A percentile compares a stretch with the other conserved stretches of the same genome.
These are phyloP conservation scores for Micrasema longulum DNA, from an alignment of 1,140 invertebrate genomes.

Conservation along the genomic window DNA sequence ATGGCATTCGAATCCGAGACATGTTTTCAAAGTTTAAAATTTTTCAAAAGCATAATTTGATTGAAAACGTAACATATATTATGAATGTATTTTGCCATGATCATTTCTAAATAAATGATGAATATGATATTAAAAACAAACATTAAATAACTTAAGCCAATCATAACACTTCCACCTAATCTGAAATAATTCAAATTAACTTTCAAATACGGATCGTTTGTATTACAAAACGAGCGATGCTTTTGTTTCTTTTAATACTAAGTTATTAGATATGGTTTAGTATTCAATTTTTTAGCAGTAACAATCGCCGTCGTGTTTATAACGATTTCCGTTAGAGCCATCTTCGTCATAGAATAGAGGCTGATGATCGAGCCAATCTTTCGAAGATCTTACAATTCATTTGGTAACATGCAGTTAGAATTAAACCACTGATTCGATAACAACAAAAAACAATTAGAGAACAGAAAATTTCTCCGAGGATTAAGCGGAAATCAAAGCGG, in stretches of 20 bases:
- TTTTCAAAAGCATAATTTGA: too few relatives aligned
- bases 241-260: neutral
- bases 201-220: too few relatives aligned
- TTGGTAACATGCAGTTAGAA: slow-evolving; percentile 33
- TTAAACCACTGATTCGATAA: slow-evolving; percentile 2
- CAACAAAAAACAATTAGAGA: slow-evolving; percentile 21
- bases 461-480: neutral
- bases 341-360: slow-evolving; percentile 25
- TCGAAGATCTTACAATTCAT: slow-evolving; percentile 4
- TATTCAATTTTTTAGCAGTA: too few relatives aligned
- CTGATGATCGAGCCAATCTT: neutral
- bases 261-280: neutral
- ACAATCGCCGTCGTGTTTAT: too few relatives aligned
- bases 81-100: neutral
- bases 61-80: too few relatives aligned
- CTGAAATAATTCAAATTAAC: too few relatives aligned
- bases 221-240: neutral
- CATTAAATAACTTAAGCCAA: slow-evolving; percentile 18
- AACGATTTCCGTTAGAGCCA: neutral
- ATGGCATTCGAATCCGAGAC: too few relatives aligned
- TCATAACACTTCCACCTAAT: slow-evolving; percentile 34
- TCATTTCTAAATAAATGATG: slow-evolving; percentile 10
- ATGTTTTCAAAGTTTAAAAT: neutral
- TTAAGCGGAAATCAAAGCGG: slow-evolving; percentile 29
- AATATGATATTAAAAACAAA: slow-evolving; percentile 8